Percentiles rank a stretch among this genome's conserved stretches.
Conservation (phyloP, 2,888 invertebrate species). For the Dugesia japonica region DNA sequence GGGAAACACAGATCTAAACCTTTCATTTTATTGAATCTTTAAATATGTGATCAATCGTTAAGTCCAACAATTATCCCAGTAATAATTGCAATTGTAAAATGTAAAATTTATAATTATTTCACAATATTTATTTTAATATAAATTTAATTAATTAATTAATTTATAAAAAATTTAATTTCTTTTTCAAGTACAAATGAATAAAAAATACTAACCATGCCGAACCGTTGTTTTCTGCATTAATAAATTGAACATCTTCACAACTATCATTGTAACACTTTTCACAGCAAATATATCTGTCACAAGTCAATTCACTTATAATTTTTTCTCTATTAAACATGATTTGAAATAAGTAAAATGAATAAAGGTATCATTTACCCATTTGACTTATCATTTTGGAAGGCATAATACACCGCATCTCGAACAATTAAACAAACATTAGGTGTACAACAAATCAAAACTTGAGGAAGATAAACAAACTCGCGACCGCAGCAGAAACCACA, state of each 20-base stretch:
- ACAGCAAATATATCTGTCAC: background rate
- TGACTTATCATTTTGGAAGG: background rate
- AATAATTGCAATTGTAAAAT: too few relatives aligned
- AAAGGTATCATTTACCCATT: background rate
- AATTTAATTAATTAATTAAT: too few relatives aligned
- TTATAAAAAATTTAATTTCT: too few relatives aligned
- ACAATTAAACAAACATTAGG: constrained; percentile 86
- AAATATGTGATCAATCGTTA: too few relatives aligned
- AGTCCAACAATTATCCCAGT: too few relatives aligned
- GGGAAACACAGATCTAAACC: too few relatives aligned
- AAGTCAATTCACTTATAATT: background rate
- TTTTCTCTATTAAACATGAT: background rate
- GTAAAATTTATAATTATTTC: too few relatives aligned
- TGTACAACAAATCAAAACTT: constrained; percentile 93
- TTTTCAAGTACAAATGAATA: too few relatives aligned
- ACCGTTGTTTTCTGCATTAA: background rate
- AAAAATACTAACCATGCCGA: background rate
- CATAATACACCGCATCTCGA: constrained; percentile 85
- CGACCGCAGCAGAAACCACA: constrained; percentile 95
- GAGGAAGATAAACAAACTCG: constrained; percentile 94
- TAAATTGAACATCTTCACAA: constrained; percentile 15
- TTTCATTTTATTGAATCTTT: too few relatives aligned
- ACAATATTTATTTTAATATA: too few relatives aligned
- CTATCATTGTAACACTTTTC: constrained; percentile 20
- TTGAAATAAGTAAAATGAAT: too few relatives aligned